Evolutionary conservation across 2,888 invertebrate genomes (phyloP).

Genomic region (Galeruca laticollis): DNA sequence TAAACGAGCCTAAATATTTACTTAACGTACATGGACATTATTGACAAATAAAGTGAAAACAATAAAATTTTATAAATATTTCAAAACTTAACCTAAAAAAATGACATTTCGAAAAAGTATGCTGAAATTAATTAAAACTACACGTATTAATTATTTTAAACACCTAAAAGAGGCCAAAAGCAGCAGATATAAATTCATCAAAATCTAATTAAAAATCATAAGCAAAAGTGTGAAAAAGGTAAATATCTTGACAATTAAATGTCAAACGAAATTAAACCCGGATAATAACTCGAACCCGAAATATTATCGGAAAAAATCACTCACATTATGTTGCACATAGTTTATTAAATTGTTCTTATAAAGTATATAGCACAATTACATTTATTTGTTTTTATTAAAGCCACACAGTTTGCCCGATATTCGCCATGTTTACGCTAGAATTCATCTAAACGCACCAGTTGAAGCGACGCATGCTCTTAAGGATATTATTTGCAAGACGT

Average conservation of each 20-base stretch:
- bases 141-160: not conserved
- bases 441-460: constrained; percentile 43
- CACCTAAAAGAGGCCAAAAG: constrained; percentile 35
- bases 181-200: constrained; percentile 23
- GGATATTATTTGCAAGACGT: constrained; percentile 28
- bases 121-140: constrained; percentile 37
- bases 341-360: constrained; percentile 46
- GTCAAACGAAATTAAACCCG: constrained; percentile 40
- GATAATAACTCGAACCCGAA: constrained; percentile 22
- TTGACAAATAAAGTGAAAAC: constrained; percentile 5
- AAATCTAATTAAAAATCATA: constrained; percentile 17
- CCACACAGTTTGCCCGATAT: constrained; percentile 48
- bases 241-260: constrained; percentile 51
- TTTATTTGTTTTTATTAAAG: constrained; percentile 55
- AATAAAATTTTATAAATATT: constrained; percentile 21
- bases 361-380: constrained; percentile 46
- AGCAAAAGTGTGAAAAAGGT: constrained; percentile 40
- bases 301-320: constrained; percentile 34
- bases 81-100: constrained; percentile 37
- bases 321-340: constrained; percentile 52
- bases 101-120: constrained; percentile 35
- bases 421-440: constrained; percentile 57
- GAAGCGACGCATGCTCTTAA: constrained; percentile 31
- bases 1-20: constrained; percentile 7
- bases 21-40: not conserved